A percentile compares a stretch with the other conserved stretches of the same genome.
These are phyloP conservation scores for Columba guinea DNA, from an alignment of 2,797 vertebrate genomes.

Conservation along the genomic window DNA sequence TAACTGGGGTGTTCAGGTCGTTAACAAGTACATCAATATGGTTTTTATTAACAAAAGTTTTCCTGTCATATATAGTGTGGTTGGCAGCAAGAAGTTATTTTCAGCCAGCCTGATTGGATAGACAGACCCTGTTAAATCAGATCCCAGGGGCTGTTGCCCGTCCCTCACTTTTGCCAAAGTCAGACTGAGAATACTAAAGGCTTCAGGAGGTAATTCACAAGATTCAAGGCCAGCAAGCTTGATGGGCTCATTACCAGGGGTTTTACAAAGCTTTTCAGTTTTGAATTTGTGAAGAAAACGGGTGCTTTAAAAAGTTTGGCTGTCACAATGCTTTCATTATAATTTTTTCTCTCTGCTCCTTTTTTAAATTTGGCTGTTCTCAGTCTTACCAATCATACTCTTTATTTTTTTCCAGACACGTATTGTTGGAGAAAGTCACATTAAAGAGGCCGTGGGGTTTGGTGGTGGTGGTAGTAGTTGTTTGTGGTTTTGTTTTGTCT, in stretches of 20 bases:
- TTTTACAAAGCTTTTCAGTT: not conserved
- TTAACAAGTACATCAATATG: conserved; percentile 47
- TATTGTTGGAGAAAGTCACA: not conserved
- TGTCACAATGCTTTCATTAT: not conserved
- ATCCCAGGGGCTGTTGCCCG: not conserved
- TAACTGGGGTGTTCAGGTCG: conserved; percentile 14
- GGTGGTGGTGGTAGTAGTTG: no score
- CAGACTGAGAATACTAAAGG: not conserved
- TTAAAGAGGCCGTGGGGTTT: not conserved
- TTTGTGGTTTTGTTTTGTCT: no score
- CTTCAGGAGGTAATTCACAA: not conserved
- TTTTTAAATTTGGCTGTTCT: not conserved
- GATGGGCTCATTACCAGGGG: not conserved
- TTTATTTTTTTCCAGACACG: not conserved
- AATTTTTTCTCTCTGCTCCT: not conserved
- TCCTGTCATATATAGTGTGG: not conserved
- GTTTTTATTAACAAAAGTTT: conserved; percentile 52
- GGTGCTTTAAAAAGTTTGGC: not conserved
- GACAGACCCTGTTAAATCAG: not conserved
- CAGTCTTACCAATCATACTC: not conserved
- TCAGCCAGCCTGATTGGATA: not conserved
- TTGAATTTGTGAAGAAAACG: not conserved
- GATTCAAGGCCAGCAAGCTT: not conserved
- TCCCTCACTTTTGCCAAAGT: not conserved
- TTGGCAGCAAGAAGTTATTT: not conserved